phyloP scores from a whole-genome alignment of 1,140 invertebrate genomes.

The Drosophila grimshawi region DNA sequence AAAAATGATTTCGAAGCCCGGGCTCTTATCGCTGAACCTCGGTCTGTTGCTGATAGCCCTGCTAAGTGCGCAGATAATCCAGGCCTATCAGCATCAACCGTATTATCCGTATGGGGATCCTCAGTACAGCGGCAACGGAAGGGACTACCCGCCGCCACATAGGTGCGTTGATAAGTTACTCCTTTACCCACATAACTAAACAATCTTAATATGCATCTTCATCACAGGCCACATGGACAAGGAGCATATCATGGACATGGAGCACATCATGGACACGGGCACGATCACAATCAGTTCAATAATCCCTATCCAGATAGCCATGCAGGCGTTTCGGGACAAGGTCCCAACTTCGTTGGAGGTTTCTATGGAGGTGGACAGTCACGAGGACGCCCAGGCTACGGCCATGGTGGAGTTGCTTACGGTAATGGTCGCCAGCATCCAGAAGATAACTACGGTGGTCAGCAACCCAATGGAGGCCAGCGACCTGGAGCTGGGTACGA shows the following conservation, averaged over 20 bases:
- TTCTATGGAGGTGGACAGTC: background rate
- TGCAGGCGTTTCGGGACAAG: background rate
- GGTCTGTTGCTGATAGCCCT: conserved; percentile 46
- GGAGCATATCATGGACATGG: too few relatives aligned
- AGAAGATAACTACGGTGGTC: too few relatives aligned
- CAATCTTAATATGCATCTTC: background rate
- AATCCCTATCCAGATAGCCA: background rate
- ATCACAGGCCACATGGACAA: conserved; percentile 10
- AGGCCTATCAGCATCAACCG: conserved; percentile 28
- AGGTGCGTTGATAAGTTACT: conserved; percentile 14
- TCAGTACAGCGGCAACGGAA: background rate
- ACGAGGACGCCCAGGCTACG: background rate
- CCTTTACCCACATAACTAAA: background rate
- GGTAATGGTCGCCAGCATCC: too few relatives aligned
- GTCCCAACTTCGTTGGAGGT: background rate
- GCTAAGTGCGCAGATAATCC: conserved; percentile 45
- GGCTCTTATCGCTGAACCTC: conserved; percentile 51
- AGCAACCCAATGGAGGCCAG: background rate
- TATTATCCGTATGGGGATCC: conserved; percentile 36
- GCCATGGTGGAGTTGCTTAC: background rate
- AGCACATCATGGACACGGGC: conserved; percentile 4
- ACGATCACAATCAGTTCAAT: conserved; percentile 1
- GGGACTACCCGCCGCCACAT: conserved; percentile 8
- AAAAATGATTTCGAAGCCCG: conserved; percentile 40
- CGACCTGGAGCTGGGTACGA: background rate